Evolutionary conservation across 2,888 invertebrate genomes (phyloP).

Genomic region (Ganaspis brasiliensis): DNA sequence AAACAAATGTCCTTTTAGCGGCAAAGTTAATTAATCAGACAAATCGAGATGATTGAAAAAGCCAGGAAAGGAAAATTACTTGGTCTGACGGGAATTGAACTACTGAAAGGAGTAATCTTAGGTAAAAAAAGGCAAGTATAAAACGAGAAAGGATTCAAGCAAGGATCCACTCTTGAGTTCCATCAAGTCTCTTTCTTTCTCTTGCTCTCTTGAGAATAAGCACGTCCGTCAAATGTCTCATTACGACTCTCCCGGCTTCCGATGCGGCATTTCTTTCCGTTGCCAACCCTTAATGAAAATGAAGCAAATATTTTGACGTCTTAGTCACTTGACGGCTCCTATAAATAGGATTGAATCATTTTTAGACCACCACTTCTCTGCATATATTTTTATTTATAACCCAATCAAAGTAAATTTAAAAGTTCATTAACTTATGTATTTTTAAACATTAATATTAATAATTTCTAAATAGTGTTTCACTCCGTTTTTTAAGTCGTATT

Average conservation of each 20-base stretch:
- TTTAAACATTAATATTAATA: no score
- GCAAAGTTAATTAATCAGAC: slow-evolving; percentile 25
- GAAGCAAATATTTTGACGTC: slow-evolving; percentile 69
- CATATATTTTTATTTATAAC: neutral
- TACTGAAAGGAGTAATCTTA: slow-evolving; percentile 39
- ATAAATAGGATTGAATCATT: slow-evolving; percentile 12
- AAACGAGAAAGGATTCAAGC: slow-evolving; percentile 25
- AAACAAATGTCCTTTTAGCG: neutral
- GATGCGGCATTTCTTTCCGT: slow-evolving; percentile 62
- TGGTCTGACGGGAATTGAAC: slow-evolving; percentile 30
- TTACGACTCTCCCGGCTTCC: slow-evolving; percentile 67
- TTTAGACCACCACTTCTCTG: neutral
- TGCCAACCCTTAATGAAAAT: slow-evolving; percentile 71
- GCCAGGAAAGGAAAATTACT: slow-evolving; percentile 36
- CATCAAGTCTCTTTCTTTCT: slow-evolving; percentile 39
- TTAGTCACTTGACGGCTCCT: slow-evolving; percentile 59
- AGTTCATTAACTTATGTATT: no score
- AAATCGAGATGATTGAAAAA: slow-evolving; percentile 26
- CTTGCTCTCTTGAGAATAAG: slow-evolving; percentile 75
- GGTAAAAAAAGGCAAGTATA: slow-evolving; percentile 18
- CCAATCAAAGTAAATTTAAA: no score
- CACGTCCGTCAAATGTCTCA: slow-evolving; percentile 79
- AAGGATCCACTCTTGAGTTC: slow-evolving; percentile 30
- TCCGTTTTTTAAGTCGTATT: no score
- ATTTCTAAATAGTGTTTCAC: no score